Conservation (phyloP, 2,797 vertebrate genomes). For the Percopsis omiscomaycus region DNA sequence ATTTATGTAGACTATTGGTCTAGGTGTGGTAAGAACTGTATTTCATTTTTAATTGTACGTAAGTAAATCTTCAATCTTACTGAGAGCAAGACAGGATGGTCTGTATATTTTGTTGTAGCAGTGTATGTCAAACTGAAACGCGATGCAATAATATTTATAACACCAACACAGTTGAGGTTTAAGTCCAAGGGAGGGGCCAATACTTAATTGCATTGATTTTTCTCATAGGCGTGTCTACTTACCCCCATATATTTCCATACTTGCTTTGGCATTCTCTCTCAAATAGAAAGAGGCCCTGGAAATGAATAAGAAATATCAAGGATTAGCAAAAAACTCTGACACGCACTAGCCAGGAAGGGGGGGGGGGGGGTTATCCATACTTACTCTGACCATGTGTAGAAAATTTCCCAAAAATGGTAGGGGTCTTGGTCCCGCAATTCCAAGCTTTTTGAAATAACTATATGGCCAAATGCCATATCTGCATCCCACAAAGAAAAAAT, state of each 20-base stretch:
- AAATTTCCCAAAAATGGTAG: slow-evolving; percentile 70
- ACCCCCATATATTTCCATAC: slow-evolving; percentile 79
- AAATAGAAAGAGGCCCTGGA: slow-evolving; percentile 57
- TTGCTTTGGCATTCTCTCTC: slow-evolving; percentile 66
- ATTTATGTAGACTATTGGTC: too few relatives aligned
- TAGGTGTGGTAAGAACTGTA: too few relatives aligned
- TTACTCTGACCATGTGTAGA: slow-evolving; percentile 34
- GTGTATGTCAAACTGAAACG: too few relatives aligned
- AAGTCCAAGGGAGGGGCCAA: too few relatives aligned
- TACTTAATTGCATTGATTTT: too few relatives aligned
- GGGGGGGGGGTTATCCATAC: neutral
- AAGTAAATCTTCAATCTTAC: too few relatives aligned
- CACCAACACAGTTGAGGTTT: too few relatives aligned
- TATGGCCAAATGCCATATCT: slow-evolving; percentile 73
- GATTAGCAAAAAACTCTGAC: neutral
- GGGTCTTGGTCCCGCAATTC: slow-evolving; percentile 70
- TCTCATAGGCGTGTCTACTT: slow-evolving; percentile 39
- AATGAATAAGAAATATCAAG: neutral
- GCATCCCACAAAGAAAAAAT: neutral
- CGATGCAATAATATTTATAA: too few relatives aligned
- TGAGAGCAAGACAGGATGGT: too few relatives aligned
- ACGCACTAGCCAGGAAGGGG: too few relatives aligned
- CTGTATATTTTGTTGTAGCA: too few relatives aligned
- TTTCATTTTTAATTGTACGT: too few relatives aligned
- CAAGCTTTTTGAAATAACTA: slow-evolving; percentile 63